Evolutionary conservation across 2,888 invertebrate species (phyloP), one percentile per base, ranked within the genome.

Genomic region (Sinentomon sp.): DNA sequence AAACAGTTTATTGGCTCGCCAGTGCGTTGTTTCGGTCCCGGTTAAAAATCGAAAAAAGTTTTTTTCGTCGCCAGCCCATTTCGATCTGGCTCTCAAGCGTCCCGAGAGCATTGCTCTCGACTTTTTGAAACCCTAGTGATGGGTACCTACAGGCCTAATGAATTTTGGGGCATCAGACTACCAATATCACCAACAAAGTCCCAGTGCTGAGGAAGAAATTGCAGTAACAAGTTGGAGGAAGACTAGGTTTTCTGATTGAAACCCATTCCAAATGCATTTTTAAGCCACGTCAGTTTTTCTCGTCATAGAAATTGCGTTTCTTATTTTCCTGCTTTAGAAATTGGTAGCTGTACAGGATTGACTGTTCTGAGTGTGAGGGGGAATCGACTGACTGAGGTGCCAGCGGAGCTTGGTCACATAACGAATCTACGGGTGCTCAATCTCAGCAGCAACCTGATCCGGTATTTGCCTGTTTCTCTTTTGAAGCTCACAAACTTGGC

Each of bases 331-430:
- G 41, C 51, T 48, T 36, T 43, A 47, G 80, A 80, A 60, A 67
- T 89, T 43, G 85, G 87, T 37, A 82, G 80, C 48, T 89, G 89
- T 53, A 61, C 60, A 36, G 68, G 70, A 32, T 57, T 89, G 38
- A 72, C 77, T 23, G 70, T 87, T 17, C 55, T 89, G 14, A 83
- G 82, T 32, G 59, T 80, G 30, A 65, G 82, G 42, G 67, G 73
- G 40, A 89, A 89, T 55, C 68, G 71, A 53, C 57, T 89, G 36
- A 62, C 63, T 9, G 66, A 65, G 46, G 59, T 89, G 37, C 89
- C 89, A 12, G 74, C 78, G 42, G 85, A 87, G 59, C 60, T 89
- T 37, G 89, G 87, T 1, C 78, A 82, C 52, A 61, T 89, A 42
- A 64, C 68, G 33, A 68, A 70, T 37, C 57, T 89, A 35, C 68